Percentiles rank a stretch among this genome's conserved stretches.
Conservation (phyloP, 92 coral and sea anemone species). For the Meandrina meandrites region DNA sequence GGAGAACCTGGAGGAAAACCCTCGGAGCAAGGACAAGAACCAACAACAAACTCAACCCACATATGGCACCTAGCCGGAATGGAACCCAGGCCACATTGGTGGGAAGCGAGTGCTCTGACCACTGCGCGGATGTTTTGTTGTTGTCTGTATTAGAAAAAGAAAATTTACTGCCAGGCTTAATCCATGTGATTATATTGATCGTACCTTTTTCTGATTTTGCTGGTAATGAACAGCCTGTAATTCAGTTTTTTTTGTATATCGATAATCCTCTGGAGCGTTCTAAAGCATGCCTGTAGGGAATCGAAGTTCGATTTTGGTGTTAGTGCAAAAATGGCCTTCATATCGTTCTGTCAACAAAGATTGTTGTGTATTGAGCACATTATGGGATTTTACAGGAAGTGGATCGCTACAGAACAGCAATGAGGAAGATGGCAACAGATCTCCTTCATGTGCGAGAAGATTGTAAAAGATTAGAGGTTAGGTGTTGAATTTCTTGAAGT, state of each 20-base stretch:
- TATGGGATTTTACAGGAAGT: slow-evolving; percentile 69
- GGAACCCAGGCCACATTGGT: too few species aligned
- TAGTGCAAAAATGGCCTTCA: not conserved
- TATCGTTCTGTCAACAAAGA: not conserved
- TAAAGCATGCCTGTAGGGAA: not conserved
- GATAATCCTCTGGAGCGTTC: not conserved
- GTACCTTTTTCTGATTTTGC: not conserved
- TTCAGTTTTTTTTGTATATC: not conserved
- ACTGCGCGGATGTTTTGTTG: too few species aligned
- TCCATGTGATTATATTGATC: not conserved
- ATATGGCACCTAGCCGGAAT: too few species aligned
- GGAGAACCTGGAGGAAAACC: too few species aligned
- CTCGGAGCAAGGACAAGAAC: too few species aligned
- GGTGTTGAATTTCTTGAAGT: not conserved
- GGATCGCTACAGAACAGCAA: slow-evolving; percentile 91
- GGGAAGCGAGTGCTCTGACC: too few species aligned
- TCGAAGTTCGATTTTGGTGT: not conserved
- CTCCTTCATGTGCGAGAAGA: slow-evolving; percentile 87
- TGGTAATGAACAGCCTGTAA: not conserved
- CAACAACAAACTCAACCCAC: too few species aligned
- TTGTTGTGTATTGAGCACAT: not conserved
- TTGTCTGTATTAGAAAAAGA: not conserved
- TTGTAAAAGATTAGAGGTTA: slow-evolving; percentile 87
- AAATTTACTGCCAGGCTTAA: not conserved
- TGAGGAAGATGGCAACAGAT: slow-evolving; percentile 95